Conservation (phyloP, 2,113 vertebrate genomes). For the Daubentonia madagascariensis region DNA sequence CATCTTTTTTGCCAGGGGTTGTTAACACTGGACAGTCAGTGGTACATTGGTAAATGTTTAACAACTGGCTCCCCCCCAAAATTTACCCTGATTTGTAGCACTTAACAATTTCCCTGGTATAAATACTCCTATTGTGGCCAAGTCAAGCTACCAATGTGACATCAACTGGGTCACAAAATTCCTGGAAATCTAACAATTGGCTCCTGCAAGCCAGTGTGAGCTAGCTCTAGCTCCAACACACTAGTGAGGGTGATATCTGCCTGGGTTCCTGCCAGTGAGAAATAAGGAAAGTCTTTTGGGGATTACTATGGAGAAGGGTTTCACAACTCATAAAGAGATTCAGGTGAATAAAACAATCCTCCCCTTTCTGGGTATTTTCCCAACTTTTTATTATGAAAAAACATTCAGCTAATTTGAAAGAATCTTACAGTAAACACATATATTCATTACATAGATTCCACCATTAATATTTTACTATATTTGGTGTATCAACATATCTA, state of each 20-base stretch:
- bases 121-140: not conserved
- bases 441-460: not conserved
- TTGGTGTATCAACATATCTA: not conserved
- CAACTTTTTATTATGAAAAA: not conserved
- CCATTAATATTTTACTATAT: not conserved
- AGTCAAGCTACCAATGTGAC: not conserved
- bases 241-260: not conserved
- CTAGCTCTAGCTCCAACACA: not conserved
- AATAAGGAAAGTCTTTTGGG: not conserved
- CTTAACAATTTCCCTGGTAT: not conserved
- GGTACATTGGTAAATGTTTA: not conserved
- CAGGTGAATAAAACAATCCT: not conserved
- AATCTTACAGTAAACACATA: not conserved
- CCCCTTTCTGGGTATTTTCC: not conserved
- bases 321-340: not conserved
- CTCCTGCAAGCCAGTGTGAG: not conserved
- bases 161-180: not conserved
- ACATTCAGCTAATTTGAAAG: not conserved
- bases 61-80: not conserved
- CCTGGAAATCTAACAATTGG: not conserved
- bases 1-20: not conserved
- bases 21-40: not conserved
- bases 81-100: not conserved
- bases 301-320: not conserved
- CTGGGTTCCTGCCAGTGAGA: not conserved